phyloP scores from a whole-genome alignment of 2,797 vertebrate genomes.

The Zenarchopterus dispar region DNA sequence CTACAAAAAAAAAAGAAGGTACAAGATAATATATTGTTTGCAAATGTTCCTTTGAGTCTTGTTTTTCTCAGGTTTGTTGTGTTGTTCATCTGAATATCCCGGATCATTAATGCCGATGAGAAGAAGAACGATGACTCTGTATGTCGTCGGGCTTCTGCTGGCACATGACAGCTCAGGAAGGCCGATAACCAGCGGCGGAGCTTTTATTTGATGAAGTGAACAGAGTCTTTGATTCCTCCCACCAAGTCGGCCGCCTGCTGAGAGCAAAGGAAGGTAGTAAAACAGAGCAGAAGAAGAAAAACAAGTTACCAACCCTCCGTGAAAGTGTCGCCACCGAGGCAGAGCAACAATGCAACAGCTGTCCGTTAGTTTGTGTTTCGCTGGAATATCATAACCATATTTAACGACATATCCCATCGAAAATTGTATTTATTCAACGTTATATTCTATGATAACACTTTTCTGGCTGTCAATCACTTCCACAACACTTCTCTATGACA shows the following conservation, averaged over 20 bases:
- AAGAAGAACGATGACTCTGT: neutral
- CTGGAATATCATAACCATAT: slow-evolving; percentile 14
- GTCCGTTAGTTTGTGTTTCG: slow-evolving; percentile 20
- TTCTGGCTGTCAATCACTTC: neutral
- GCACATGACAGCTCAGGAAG: slow-evolving; percentile 13
- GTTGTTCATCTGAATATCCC: neutral
- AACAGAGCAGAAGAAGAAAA: slow-evolving; percentile 41
- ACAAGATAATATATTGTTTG: too few relatives aligned
- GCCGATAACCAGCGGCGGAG: slow-evolving; percentile 40
- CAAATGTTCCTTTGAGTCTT: neutral
- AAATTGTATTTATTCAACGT: neutral
- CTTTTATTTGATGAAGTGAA: slow-evolving; percentile 60
- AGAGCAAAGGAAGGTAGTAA: slow-evolving; percentile 68
- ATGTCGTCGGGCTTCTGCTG: slow-evolving; percentile 11
- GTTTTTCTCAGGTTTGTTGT: neutral
- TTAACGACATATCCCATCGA: slow-evolving; percentile 10
- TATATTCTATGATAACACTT: neutral
- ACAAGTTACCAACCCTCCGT: slow-evolving; percentile 3
- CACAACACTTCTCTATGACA: too few relatives aligned
- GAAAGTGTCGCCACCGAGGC: slow-evolving; percentile 30
- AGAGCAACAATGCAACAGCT: slow-evolving; percentile 41
- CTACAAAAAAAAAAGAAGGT: too few relatives aligned
- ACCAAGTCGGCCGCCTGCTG: slow-evolving; percentile 60
- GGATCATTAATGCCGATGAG: neutral
- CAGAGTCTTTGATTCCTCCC: slow-evolving; percentile 61